Percentiles rank a stretch among this genome's conserved stretches.
Evolutionary conservation across 2,888 invertebrate species (phyloP).

Genomic region (Xanthia icteritia): DNA sequence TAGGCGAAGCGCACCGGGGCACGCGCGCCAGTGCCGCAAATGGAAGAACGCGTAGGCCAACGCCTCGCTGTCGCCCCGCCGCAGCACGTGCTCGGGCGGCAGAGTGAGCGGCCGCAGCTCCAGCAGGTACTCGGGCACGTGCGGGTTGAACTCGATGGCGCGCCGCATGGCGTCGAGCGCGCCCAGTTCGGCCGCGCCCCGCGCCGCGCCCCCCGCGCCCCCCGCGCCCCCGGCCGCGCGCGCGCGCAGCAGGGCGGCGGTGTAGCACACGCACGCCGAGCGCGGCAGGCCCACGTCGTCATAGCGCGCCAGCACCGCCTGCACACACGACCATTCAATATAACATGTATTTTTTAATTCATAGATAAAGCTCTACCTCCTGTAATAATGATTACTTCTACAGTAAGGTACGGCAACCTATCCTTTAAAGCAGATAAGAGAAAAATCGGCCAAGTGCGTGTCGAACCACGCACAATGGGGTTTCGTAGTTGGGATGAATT

Average conservation of each 20-base stretch:
- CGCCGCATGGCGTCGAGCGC: constrained; percentile 96
- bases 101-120: constrained; percentile 98
- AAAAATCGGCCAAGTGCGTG: no score
- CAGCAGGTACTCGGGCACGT: constrained; percentile 98
- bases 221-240: constrained; percentile 94
- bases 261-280: constrained; percentile 98
- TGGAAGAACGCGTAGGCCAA: constrained; percentile 99
- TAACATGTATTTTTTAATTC: not conserved
- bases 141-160: constrained; percentile 99
- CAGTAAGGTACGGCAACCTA: no score
- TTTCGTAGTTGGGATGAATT: no score
- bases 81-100: constrained; percentile 99
- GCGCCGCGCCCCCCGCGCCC: constrained; percentile 92
- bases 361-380: not conserved
- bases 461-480: no score
- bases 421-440: no score
- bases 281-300: constrained; percentile 98
- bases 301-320: constrained; percentile 87
- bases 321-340: constrained; percentile 4
- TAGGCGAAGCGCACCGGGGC: constrained; percentile 98
- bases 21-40: constrained; percentile 98
- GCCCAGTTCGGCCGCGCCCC: constrained; percentile 97
- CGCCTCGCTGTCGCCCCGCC: constrained; percentile 99
- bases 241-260: constrained; percentile 97
- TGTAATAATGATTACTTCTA: no score